phyloP scores from a whole-genome alignment of 1,140 invertebrate genomes.

The Polypedilum pembai region DNA sequence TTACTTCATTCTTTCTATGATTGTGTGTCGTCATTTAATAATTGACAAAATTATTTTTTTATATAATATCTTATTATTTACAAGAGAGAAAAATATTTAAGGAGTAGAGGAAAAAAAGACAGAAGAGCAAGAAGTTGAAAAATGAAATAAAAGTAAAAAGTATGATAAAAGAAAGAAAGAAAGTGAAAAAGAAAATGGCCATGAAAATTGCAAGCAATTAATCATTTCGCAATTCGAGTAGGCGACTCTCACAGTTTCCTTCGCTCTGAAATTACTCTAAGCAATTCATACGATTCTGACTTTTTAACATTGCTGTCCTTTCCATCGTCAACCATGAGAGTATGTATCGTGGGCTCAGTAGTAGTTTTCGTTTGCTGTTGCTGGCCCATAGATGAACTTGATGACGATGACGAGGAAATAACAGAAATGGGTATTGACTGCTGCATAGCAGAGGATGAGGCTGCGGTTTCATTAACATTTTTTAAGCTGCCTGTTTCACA shows the following conservation, averaged over 20 bases:
- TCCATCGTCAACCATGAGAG: constrained; percentile 19
- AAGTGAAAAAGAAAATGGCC: background rate
- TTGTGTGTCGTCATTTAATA: background rate
- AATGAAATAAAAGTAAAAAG: background rate
- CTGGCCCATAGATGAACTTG: background rate
- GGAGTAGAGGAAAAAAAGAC: background rate
- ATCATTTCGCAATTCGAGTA: background rate
- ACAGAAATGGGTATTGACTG: background rate
- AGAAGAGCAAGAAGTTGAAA: background rate
- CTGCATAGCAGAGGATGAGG: too few species aligned
- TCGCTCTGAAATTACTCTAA: constrained; percentile 42
- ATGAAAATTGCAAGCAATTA: constrained; percentile 22
- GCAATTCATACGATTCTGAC: constrained; percentile 41
- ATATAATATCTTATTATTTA: background rate
- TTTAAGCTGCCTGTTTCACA: background rate
- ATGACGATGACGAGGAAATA: constrained; percentile 26
- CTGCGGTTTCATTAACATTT: background rate
- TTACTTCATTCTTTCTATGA: background rate
- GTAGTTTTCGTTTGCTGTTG: background rate
- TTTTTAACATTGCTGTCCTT: constrained; percentile 33
- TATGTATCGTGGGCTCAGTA: background rate
- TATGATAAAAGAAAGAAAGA: background rate
- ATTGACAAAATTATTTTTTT: constrained; percentile 13
- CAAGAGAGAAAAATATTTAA: background rate
- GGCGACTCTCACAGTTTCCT: constrained; percentile 29